A percentile compares a stretch with the other conserved stretches of the same genome.
These are phyloP conservation scores for Nymphalis io DNA, from an alignment of 1,140 invertebrate genomes.

Conservation along the genomic window DNA sequence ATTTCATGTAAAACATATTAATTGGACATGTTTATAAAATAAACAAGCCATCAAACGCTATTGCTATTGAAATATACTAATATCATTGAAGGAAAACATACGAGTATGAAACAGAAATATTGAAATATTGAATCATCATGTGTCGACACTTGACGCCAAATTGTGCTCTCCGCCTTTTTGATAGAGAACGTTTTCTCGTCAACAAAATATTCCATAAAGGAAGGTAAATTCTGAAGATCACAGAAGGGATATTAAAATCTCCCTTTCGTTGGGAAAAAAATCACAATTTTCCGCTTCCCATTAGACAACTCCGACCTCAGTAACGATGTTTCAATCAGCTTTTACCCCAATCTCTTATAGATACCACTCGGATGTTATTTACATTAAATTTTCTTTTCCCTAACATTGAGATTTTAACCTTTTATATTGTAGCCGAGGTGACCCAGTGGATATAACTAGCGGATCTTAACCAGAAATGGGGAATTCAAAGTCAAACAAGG, in stretches of 20 bases:
- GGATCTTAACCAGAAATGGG: no score
- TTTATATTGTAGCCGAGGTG: not conserved
- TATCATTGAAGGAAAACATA: constrained; percentile 12
- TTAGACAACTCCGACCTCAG: constrained; percentile 6
- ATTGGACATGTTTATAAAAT: constrained; percentile 22
- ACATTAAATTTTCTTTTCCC: not conserved
- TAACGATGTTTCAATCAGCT: constrained; percentile 10
- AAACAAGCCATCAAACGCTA: constrained; percentile 6
- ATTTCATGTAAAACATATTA: constrained; percentile 9
- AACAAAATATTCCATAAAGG: not conserved
- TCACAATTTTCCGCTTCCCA: constrained; percentile 10
- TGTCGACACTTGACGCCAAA: not conserved
- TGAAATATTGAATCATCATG: not conserved
- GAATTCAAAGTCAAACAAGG: no score
- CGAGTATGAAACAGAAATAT: constrained; percentile 9
- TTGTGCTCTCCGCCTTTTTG: not conserved
- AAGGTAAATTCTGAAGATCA: constrained; percentile 7
- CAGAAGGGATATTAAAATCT: constrained; percentile 11
- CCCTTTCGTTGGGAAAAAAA: not conserved
- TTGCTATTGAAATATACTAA: constrained; percentile 15
- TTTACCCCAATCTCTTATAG: not conserved
- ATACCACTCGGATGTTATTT: not conserved
- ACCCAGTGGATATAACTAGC: no score
- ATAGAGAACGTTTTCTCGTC: not conserved
- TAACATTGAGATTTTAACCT: not conserved